These are phyloP conservation scores for Siderastrea siderea DNA, from an alignment of 92 coral and sea anemone genomes.

Conservation along the genomic window DNA sequence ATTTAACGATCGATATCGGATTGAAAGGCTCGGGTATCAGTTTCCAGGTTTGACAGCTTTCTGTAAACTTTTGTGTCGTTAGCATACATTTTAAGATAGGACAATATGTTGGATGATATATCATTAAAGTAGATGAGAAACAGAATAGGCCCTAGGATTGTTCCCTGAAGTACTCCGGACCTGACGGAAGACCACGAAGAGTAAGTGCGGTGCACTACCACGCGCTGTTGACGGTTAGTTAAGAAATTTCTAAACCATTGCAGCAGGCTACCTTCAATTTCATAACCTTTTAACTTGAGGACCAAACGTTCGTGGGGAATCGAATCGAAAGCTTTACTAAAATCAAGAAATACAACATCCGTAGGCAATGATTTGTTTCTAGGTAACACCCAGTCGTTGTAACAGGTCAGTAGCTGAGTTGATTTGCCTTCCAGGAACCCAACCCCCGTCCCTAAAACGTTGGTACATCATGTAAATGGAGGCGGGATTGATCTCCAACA, in stretches of 20 bases:
- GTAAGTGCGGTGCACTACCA: constrained; percentile 20
- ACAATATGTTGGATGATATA: constrained; percentile 10
- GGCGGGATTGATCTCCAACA: constrained; percentile 8
- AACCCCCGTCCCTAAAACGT: background rate
- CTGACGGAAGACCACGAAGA: constrained; percentile 21
- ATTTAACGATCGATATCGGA: background rate
- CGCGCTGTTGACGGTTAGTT: constrained; percentile 18
- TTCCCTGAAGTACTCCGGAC: constrained; percentile 54
- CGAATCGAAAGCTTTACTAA: constrained; percentile 23
- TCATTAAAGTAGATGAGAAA: constrained; percentile 49
- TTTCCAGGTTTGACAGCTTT: constrained; percentile 31
- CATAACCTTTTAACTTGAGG: constrained; percentile 28
- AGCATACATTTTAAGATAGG: constrained; percentile 35
- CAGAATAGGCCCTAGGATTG: constrained; percentile 42
- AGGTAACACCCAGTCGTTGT: constrained; percentile 40
- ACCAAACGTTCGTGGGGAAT: constrained; percentile 37
- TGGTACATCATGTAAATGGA: background rate
- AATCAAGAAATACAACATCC: constrained; percentile 20
- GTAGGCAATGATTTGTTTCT: constrained; percentile 42
- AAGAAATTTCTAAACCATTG: constrained; percentile 42
- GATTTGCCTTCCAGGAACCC: constrained; percentile 40
- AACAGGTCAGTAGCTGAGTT: constrained; percentile 35
- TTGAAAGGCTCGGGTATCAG: constrained; percentile 20
- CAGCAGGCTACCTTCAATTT: constrained; percentile 34
- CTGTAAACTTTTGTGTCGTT: constrained; percentile 49